phyloP scores from a whole-genome alignment of 1,140 invertebrate genomes.

The Popillia japonica region DNA sequence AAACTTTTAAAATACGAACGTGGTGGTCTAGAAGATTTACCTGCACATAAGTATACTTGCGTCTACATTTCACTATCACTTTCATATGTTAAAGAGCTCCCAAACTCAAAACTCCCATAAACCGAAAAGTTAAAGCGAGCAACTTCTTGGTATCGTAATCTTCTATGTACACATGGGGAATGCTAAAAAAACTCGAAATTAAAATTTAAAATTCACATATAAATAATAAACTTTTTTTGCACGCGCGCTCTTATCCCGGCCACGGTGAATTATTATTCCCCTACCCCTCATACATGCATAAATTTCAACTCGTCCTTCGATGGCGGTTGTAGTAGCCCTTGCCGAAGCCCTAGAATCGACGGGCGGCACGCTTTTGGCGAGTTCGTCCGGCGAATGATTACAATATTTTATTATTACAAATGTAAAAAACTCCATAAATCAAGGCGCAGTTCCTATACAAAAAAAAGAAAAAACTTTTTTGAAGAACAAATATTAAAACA shows the following conservation, averaged over 20 bases:
- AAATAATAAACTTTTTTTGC: conserved; percentile 24
- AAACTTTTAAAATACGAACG: too few species aligned
- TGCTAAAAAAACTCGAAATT: background rate
- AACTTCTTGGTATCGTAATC: background rate
- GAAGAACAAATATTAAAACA: conserved; percentile 19
- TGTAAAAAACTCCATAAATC: conserved; percentile 23
- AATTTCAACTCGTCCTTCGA: background rate
- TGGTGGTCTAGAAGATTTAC: too few species aligned
- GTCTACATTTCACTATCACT: too few species aligned
- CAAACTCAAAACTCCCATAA: background rate
- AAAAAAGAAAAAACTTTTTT: background rate
- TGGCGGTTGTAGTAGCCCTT: background rate
- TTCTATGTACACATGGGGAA: background rate
- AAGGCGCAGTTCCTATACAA: background rate
- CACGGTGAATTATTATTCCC: conserved; percentile 17
- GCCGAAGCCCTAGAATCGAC: background rate
- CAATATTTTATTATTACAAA: conserved; percentile 35
- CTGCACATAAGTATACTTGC: too few species aligned
- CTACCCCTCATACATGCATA: background rate
- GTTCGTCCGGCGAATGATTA: background rate
- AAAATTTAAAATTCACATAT: conserved; percentile 27
- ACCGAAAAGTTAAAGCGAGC: background rate
- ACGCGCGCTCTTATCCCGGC: background rate
- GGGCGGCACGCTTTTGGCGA: background rate
- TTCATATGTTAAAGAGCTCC: too few species aligned